Evolutionary conservation across 2,113 vertebrate genomes (phyloP), one percentile per base, ranked within the genome.

Genomic region (Lamprologus speciosus): DNA sequence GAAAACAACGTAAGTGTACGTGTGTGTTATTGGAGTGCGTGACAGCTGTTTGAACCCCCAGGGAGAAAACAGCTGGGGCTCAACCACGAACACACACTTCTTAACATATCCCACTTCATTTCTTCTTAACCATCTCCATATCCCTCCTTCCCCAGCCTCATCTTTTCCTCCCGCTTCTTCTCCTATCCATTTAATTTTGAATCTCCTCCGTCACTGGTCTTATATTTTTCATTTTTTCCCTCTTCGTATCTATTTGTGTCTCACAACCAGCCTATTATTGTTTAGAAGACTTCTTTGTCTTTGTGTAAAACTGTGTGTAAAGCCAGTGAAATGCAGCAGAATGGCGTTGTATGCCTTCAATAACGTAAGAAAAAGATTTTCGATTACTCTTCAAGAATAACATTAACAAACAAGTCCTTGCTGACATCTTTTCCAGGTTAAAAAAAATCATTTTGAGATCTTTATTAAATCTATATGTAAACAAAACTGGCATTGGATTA

Each of bases 41-140:
- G 96, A 95, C 97, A 97, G 97, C 96, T 97, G 96, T 96, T 97
- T 96, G 96, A 97, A 97, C 96, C 97, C 97, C 95, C 93, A 85
- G 95, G 96, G 97, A 97, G 96, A 97, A 93, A 97, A 96, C 96
- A 97, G 96, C 96, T 97, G 96, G 96, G 95, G 95, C 92, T 95
- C 93, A 92, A 96, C 91, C 91, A 93, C 93, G 92, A 88, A 94
- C 90, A 37, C 88, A 94, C 79, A 79, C 89, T 83, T 83, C 79
- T 90, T 87, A 86, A 57, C 80, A 90, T 88, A 88, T 91, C 85
- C 87, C 88, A 85, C 73, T 93, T 93, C 87, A 93, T 93, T 90
- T 94, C 81, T 84, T 70, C 83, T 80, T 90, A 93, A 91, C 91
- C 60, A 91, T 92, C 88, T 91, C 79, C 87, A 87, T 84, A 85